Base-by-base conservation (phyloP, 1,140 invertebrate species). In the Drosophila kikkawai region DNA sequence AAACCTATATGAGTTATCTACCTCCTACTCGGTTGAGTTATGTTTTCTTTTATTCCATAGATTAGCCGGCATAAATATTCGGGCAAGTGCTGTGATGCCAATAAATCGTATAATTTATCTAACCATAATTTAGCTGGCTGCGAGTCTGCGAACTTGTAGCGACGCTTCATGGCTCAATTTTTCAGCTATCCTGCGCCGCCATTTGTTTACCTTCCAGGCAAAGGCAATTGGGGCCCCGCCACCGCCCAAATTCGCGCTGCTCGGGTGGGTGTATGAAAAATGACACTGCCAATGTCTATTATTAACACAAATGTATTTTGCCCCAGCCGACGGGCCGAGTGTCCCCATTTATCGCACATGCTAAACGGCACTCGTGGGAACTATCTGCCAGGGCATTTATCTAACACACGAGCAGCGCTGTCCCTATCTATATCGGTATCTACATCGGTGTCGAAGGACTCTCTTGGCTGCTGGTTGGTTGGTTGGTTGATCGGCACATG, bases 341-440 rank as follows among this genome's bases (percentile, higher is more conserved):
- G 77, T 78, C 63, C 56, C 77, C 84, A 88, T 88, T 87, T 84
- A 87, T 88, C 80, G 84, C 84, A 79, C 84, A 88, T 87, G 84
- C 76, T 80, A 70, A 84, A 87, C 64, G 84, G 69, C 80, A 69
- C 84, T 87, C 84, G 29, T 29, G 84, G 84, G 84, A 88, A 79
- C 84, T 87, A 88, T 87, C 79, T 57, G 37, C 17, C 17, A 60
- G 59, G 53, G 57, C 70, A 74, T 74, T 74, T 74, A 74, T 74
- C 70, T 73, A 73, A 73, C 67, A 73, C 37, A 73, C 67, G 63
- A 69, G 64, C 36, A 15, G 36, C 0, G 53, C 19, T 50, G 39
- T 42, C 63, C 15, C 12, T 34, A 58, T 63, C 61, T 13, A n/a
- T 41, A 71, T 19, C 29, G 26, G 51, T 36, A 64, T 34, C 29